phyloP scores from a whole-genome alignment of 1,140 invertebrate species.

The Plodia interpunctella region DNA sequence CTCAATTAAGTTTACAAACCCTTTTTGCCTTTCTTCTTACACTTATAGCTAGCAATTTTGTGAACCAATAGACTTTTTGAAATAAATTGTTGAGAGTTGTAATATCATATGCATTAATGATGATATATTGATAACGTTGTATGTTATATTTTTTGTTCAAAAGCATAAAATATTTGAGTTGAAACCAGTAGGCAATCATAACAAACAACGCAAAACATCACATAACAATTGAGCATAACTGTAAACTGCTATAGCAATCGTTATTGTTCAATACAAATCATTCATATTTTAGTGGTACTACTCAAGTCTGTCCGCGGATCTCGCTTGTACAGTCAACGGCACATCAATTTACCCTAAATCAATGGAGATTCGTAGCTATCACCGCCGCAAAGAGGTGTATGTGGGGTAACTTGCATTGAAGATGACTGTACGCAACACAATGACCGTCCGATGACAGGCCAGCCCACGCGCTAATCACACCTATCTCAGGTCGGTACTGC shows the following conservation, averaged over 20 bases:
- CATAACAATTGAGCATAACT: background rate
- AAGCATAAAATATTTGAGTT: too few species aligned
- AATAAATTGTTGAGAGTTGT: too few species aligned
- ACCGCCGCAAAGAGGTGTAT: too few species aligned
- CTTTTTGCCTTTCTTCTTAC: too few species aligned
- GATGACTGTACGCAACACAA: slow-evolving; percentile 34
- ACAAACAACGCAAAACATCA: background rate
- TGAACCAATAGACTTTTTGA: too few species aligned
- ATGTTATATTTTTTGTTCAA: too few species aligned
- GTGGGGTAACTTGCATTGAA: too few species aligned
- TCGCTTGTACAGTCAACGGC: background rate
- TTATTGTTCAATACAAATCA: background rate
- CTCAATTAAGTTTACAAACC: too few species aligned
- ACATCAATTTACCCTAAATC: too few species aligned
- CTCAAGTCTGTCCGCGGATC: background rate
- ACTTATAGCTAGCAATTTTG: too few species aligned
- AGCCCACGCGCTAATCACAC: slow-evolving; percentile 67
- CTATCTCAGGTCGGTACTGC: slow-evolving; percentile 31
- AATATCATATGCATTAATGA: too few species aligned
- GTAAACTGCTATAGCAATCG: background rate
- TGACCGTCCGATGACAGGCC: slow-evolving; percentile 66
- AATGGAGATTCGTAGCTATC: background rate
- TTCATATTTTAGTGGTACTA: background rate
- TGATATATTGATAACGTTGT: too few species aligned
- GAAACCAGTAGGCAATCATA: background rate